A percentile compares a stretch with the other conserved stretches of the same genome.
phyloP scores from a whole-genome alignment of 2,888 invertebrate species.

The Hydropsyche betteni region DNA sequence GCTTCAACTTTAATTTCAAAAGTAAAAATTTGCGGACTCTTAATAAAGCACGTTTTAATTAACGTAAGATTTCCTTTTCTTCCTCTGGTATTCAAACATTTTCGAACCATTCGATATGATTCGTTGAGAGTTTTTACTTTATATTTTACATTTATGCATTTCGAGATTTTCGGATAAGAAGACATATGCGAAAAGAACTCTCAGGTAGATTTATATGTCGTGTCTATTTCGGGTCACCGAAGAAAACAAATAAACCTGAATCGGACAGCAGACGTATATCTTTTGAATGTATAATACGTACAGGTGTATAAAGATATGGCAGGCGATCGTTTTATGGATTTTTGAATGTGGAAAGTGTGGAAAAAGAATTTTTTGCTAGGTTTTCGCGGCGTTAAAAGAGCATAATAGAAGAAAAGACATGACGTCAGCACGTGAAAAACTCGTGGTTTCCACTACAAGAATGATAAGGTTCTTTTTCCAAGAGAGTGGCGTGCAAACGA shows the following conservation, averaged over 20 bases:
- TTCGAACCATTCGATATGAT: too few species aligned
- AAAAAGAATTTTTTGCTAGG: background rate
- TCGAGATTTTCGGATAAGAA: too few species aligned
- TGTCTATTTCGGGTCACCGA: background rate
- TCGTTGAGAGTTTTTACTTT: too few species aligned
- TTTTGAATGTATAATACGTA: background rate
- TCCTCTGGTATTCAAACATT: too few species aligned
- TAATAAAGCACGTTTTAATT: too few species aligned
- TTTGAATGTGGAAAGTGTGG: slow-evolving; percentile 11
- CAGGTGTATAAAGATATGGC: background rate
- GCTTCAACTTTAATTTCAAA: too few species aligned
- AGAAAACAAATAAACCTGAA: slow-evolving; percentile 24
- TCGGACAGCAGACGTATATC: slow-evolving; percentile 9
- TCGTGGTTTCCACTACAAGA: slow-evolving; percentile 2
- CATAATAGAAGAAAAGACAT: slow-evolving; percentile 23
- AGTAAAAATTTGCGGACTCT: too few species aligned
- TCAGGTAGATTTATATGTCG: slow-evolving; percentile 7
- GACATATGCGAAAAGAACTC: background rate
- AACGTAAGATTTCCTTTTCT: too few species aligned
- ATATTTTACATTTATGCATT: too few species aligned
- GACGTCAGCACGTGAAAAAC: slow-evolving; percentile 20
- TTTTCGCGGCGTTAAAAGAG: slow-evolving; percentile 17
- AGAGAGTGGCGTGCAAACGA: background rate
- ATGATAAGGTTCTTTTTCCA: slow-evolving; percentile 22
- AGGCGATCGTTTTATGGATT: slow-evolving; percentile 20